phyloP scores from a whole-genome alignment of 2,888 invertebrate species.

The Electrophaes corylata region DNA sequence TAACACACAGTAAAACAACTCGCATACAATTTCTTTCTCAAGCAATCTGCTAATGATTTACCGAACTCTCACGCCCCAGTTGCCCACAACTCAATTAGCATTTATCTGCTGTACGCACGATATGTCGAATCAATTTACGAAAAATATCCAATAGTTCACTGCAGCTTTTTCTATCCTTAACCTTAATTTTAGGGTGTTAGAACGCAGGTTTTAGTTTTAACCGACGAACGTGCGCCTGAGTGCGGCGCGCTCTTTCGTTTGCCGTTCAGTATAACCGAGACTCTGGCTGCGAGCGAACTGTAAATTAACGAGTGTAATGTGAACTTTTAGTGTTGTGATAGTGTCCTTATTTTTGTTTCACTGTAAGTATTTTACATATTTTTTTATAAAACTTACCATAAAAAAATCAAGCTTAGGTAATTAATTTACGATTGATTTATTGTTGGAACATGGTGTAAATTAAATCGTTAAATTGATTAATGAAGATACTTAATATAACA shows the following conservation, averaged over 20 bases:
- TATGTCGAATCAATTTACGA: conserved; percentile 61
- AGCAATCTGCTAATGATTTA: conserved; percentile 44
- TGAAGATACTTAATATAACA: conserved; percentile 6
- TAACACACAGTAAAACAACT: conserved; percentile 4
- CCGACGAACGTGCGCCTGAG: conserved; percentile 75
- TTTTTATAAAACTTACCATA: not conserved
- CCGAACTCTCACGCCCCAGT: conserved; percentile 64
- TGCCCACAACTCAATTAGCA: conserved; percentile 57
- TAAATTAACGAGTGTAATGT: conserved; percentile 56
- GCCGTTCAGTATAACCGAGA: conserved; percentile 75
- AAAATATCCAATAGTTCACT: conserved; percentile 50
- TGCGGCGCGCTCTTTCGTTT: conserved; percentile 69
- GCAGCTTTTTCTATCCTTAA: conserved; percentile 73
- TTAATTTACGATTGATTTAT: conserved; percentile 9
- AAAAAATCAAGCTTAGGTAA: not conserved
- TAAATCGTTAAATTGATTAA: conserved; percentile 17
- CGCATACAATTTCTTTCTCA: conserved; percentile 24
- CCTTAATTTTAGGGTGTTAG: conserved; percentile 76
- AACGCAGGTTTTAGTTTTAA: conserved; percentile 68
- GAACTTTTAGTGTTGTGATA: conserved; percentile 71
- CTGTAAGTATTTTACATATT: conserved; percentile 50
- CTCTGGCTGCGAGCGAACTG: conserved; percentile 78
- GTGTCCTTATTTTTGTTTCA: conserved; percentile 55
- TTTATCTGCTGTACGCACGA: conserved; percentile 38
- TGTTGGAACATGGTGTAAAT: conserved; percentile 1